A percentile compares a stretch with the other conserved stretches of the same genome.
Evolutionary conservation across 2,797 vertebrate genomes (phyloP).

Genomic region (Telmatherina bonti): DNA sequence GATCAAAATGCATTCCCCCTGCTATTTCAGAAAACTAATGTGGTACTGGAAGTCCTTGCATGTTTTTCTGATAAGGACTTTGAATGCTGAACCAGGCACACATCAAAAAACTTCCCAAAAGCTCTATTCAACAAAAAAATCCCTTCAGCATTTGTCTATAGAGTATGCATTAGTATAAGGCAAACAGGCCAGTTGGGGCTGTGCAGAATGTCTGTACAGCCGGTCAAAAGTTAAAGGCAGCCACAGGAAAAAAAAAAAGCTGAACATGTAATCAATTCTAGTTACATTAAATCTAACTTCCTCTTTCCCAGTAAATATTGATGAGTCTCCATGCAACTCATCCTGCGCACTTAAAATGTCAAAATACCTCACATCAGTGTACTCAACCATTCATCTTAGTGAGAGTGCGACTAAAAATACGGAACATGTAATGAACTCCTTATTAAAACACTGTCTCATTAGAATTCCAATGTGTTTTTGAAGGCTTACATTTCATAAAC

Average conservation of each 20-base stretch:
- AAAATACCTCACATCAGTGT: conserved; percentile 24
- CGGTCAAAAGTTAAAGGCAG: not conserved
- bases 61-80: conserved; percentile 33
- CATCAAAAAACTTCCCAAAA: conserved; percentile 36
- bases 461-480: conserved; percentile 66
- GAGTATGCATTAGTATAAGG: conserved; percentile 5
- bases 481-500: conserved; percentile 69
- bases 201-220: not conserved
- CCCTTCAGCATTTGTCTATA: conserved; percentile 36
- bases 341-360: conserved; percentile 7
- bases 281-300: not conserved
- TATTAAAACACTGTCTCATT: conserved; percentile 62
- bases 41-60: conserved; percentile 23
- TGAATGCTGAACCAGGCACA: conserved; percentile 24
- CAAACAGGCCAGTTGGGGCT: not conserved
- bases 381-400: conserved; percentile 15
- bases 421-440: conserved; percentile 48
- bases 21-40: conserved; percentile 31
- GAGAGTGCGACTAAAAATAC: conserved; percentile 41
- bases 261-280: conserved; percentile 1
- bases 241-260: not conserved
- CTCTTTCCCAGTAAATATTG: conserved; percentile 8
- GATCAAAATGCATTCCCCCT: conserved; percentile 33
- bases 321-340: conserved; percentile 4
- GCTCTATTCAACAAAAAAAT: conserved; percentile 33